A percentile compares a stretch with the other conserved stretches of the same genome.
Evolutionary conservation across 2,888 invertebrate species (phyloP).

Genomic region (Pediacus dermestoides): DNA sequence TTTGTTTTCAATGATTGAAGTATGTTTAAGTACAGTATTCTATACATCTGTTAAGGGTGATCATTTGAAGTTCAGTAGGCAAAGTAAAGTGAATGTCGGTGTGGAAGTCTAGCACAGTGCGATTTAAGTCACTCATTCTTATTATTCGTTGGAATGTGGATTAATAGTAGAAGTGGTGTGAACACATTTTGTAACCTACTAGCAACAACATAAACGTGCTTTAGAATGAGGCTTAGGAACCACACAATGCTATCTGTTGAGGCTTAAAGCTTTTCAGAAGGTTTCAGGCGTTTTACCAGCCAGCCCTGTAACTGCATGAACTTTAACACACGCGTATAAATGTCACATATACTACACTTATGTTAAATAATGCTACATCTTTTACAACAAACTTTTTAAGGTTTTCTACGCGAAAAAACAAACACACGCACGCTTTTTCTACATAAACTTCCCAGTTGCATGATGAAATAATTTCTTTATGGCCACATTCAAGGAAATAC

Average conservation of each 20-base stretch:
- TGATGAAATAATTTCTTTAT: constrained; percentile 10
- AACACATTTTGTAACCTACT: constrained; percentile 24
- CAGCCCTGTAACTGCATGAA: constrained; percentile 17
- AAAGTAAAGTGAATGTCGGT: no score
- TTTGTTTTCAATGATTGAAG: constrained; percentile 2
- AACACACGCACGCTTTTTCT: constrained; percentile 1
- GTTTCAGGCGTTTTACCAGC: constrained; percentile 24
- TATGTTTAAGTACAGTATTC: not conserved
- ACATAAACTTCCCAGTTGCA: constrained; percentile 7
- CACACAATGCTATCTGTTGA: constrained; percentile 24
- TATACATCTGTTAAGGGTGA: not conserved
- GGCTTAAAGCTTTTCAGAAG: constrained; percentile 24
- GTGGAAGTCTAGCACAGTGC: no score
- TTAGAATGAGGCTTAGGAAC: constrained; percentile 22
- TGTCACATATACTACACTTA: constrained; percentile 14
- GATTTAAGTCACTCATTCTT: no score
- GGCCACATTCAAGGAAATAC: constrained; percentile 4
- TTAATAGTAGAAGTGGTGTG: constrained; percentile 19
- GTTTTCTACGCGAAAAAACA: constrained; percentile 1
- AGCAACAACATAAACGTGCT: constrained; percentile 22
- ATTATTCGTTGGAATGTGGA: constrained; percentile 17
- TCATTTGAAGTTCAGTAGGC: not conserved
- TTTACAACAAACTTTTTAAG: constrained; percentile 8
- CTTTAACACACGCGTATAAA: constrained; percentile 14
- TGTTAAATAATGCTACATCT: constrained; percentile 12